A percentile compares a stretch with the other conserved stretches of the same genome.
Evolutionary conservation across 2,888 invertebrate species (phyloP).

Genomic region (Calliopum simillimum): DNA sequence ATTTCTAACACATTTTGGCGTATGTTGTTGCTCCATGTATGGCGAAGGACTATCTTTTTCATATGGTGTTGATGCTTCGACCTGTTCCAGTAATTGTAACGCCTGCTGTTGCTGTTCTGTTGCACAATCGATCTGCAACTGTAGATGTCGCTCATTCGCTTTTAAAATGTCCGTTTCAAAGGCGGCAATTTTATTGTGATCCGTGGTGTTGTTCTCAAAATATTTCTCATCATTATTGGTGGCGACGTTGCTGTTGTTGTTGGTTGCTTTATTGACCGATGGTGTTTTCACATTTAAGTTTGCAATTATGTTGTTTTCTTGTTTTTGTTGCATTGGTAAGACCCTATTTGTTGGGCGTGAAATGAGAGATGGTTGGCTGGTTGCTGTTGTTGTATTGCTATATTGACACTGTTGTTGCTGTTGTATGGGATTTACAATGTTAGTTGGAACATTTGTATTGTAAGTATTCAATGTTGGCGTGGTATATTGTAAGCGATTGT

Average conservation of each 20-base stretch:
- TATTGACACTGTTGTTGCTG: constrained; percentile 66
- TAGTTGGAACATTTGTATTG: constrained; percentile 76
- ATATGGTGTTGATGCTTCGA: constrained; percentile 37
- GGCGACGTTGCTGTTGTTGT: constrained; percentile 61
- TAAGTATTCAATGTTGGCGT: constrained; percentile 29
- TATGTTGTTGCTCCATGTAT: neutral
- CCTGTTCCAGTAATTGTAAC: constrained; percentile 8
- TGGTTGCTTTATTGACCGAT: constrained; percentile 49
- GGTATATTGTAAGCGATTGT: constrained; percentile 51
- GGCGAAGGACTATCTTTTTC: neutral
- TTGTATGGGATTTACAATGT: constrained; percentile 78
- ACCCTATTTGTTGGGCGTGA: constrained; percentile 82
- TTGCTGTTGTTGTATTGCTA: constrained; percentile 52
- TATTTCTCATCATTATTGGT: constrained; percentile 51
- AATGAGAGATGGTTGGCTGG: constrained; percentile 51
- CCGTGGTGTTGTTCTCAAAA: constrained; percentile 21
- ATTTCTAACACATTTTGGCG: constrained; percentile 39
- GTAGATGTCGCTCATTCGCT: neutral
- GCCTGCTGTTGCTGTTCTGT: constrained; percentile 5
- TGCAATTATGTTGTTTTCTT: constrained; percentile 60
- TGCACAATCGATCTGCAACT: neutral
- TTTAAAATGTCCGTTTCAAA: constrained; percentile 14
- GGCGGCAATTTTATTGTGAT: constrained; percentile 21
- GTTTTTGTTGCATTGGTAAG: constrained; percentile 79
- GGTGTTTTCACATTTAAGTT: constrained; percentile 1